Conservation (phyloP, 2,797 vertebrate genomes). For the Pogoniulus pusillus region DNA sequence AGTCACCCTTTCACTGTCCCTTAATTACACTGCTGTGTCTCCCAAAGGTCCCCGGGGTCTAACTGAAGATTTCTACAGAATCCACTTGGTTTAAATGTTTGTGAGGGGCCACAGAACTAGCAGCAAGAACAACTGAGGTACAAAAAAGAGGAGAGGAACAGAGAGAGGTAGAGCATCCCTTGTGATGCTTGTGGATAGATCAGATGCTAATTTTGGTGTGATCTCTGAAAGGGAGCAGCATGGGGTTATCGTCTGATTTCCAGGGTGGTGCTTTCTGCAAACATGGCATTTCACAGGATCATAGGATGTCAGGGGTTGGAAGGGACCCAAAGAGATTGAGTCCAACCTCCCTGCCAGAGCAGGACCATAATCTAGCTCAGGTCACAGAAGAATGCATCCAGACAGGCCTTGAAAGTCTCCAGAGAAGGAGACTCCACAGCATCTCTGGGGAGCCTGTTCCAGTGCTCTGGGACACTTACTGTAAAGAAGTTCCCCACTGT, state of each 20-base stretch:
- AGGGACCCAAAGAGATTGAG: too few species aligned
- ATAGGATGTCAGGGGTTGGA: too few species aligned
- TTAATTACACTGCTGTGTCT: slow-evolving; percentile 25
- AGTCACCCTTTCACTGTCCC: slow-evolving; percentile 1
- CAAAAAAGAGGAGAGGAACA: background rate
- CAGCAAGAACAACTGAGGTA: slow-evolving; percentile 1
- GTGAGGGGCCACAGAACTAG: slow-evolving; percentile 1
- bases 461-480: too few species aligned
- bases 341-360: too few species aligned
- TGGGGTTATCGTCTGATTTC: background rate
- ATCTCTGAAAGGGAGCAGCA: background rate
- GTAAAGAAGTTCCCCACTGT: too few species aligned
- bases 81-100: slow-evolving; percentile 19
- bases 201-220: background rate
- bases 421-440: too few species aligned
- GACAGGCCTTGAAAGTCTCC: too few species aligned
- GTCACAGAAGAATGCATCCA: too few species aligned
- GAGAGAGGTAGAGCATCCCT: background rate
- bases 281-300: background rate
- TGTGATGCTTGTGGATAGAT: background rate
- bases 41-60: background rate
- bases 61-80: slow-evolving; percentile 35
- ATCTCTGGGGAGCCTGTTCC: too few species aligned
- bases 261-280: background rate
- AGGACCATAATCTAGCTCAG: too few species aligned